Conservation (phyloP, 2,888 invertebrate genomes). For the Troides helena region DNA sequence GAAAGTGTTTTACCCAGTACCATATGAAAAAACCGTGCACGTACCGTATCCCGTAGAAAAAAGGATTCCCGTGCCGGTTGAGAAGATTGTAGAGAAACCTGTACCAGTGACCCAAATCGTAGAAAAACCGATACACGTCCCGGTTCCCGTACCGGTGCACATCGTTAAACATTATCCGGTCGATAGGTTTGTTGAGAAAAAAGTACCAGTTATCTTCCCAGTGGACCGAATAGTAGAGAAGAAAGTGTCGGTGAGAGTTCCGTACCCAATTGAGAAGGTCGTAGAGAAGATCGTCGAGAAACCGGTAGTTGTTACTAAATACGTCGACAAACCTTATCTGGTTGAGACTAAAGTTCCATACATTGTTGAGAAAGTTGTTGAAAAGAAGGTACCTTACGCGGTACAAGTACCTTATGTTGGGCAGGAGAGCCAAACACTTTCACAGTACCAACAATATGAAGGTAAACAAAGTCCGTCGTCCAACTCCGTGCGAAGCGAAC, state of each 20-base stretch:
- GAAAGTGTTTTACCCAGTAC: slow-evolving; percentile 68
- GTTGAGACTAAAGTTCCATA: slow-evolving; percentile 72
- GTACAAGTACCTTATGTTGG: slow-evolving; percentile 74
- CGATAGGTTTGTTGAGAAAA: slow-evolving; percentile 76
- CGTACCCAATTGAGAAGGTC: slow-evolving; percentile 72
- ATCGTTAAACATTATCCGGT: slow-evolving; percentile 72
- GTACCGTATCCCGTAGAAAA: slow-evolving; percentile 74
- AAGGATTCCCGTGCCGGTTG: slow-evolving; percentile 62
- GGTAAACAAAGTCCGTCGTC: slow-evolving; percentile 16
- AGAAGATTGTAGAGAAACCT: slow-evolving; percentile 76
- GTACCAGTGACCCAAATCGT: slow-evolving; percentile 69
- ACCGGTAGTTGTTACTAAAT: slow-evolving; percentile 72
- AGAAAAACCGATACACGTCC: slow-evolving; percentile 67
- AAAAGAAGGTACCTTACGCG: slow-evolving; percentile 77
- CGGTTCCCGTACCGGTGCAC: slow-evolving; percentile 62
- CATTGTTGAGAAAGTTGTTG: slow-evolving; percentile 72
- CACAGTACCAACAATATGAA: slow-evolving; percentile 20
- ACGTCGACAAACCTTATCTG: slow-evolving; percentile 69
- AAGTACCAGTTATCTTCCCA: slow-evolving; percentile 67
- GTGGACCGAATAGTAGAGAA: slow-evolving; percentile 74
- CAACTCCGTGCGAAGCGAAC: slow-evolving; percentile 33
- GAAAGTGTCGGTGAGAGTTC: slow-evolving; percentile 63
- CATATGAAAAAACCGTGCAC: slow-evolving; percentile 68
- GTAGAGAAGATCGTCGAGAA: slow-evolving; percentile 81
- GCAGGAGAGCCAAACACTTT: slow-evolving; percentile 27